phyloP scores from a whole-genome alignment of 2,888 invertebrate genomes.

The Morpho helenor region DNA sequence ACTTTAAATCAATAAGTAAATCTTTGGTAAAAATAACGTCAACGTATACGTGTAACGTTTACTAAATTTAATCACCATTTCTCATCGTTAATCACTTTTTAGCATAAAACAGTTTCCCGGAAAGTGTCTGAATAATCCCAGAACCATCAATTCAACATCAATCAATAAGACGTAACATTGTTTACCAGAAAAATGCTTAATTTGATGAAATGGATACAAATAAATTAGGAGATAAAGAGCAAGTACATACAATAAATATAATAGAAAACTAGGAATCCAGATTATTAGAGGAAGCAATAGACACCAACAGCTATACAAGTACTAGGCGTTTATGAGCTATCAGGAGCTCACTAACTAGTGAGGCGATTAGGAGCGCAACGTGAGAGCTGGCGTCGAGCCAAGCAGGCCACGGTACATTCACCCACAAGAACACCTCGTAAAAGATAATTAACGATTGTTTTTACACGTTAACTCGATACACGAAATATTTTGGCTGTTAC shows the following conservation, averaged over 20 bases:
- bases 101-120: no score
- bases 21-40: background rate
- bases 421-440: conserved; percentile 50
- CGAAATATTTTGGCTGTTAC: conserved; percentile 40
- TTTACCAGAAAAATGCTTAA: no score
- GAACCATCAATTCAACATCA: no score
- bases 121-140: no score
- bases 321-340: conserved; percentile 68
- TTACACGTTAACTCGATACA: conserved; percentile 47
- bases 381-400: conserved; percentile 72
- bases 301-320: conserved; percentile 42
- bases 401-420: conserved; percentile 75
- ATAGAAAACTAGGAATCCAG: conserved; percentile 7
- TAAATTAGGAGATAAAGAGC: no score
- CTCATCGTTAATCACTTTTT: no score
- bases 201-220: no score
- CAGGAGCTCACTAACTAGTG: conserved; percentile 64
- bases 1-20: background rate
- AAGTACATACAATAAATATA: no score
- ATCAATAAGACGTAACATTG: no score
- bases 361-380: conserved; percentile 72
- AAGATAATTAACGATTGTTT: conserved; percentile 62
- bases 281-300: conserved; percentile 7
- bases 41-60: no score
- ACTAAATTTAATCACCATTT: no score